Conservation (phyloP, 2,797 vertebrate genomes). For the Luscinia luscinia region DNA sequence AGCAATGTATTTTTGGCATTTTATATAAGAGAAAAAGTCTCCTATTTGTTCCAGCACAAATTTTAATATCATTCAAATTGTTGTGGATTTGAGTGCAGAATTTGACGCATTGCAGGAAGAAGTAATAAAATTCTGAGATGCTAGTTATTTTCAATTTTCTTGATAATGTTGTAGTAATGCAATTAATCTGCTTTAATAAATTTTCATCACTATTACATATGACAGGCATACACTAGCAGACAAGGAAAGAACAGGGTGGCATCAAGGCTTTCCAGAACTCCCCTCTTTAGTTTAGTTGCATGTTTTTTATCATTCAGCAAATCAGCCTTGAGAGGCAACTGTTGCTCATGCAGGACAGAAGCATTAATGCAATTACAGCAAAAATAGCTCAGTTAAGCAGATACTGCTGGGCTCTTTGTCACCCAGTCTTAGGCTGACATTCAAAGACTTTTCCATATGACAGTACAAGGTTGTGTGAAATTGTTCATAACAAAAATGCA, state of each 20-base stretch:
- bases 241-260: not conserved
- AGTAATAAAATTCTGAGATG: conserved; percentile 41
- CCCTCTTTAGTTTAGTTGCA: not conserved
- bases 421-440: not conserved
- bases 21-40: conserved; percentile 65
- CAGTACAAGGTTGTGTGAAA: not conserved
- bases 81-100: not conserved
- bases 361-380: not conserved
- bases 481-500: conserved; percentile 4
- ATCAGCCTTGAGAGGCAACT: conserved; percentile 35
- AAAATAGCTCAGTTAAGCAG: not conserved
- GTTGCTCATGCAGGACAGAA: not conserved
- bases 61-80: not conserved
- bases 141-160: conserved; percentile 12
- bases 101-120: conserved; percentile 40
- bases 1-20: conserved; percentile 60
- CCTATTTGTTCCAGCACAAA: not conserved
- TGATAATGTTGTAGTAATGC: not conserved
- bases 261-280: not conserved
- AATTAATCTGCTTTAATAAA: conserved; percentile 40
- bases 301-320: not conserved
- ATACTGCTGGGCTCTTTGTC: not conserved
- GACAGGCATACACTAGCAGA: not conserved
- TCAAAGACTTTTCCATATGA: conserved; percentile 17
- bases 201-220: not conserved